Base-by-base conservation (phyloP, 2,113 vertebrate species). In the Fulmarus glacialis region DNA sequence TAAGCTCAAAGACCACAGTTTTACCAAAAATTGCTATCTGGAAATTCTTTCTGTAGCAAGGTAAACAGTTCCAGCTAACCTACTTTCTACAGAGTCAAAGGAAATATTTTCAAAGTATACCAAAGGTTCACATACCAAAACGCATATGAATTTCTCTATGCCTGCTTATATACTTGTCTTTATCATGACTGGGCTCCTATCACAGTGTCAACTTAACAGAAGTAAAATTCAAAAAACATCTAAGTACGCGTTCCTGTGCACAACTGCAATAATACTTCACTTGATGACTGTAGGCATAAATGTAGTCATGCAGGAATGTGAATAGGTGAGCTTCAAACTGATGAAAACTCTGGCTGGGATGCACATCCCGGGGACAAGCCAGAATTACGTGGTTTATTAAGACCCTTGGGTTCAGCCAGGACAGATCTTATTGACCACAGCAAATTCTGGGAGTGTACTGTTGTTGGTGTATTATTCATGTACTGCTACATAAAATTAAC, bases 11-110 rank as follows among this genome's bases (percentile, higher is more conserved):
- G 79, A 92, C 74, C 91, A 71, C 82, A 80, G 75, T 86, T 95
- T 92, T 92, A 93, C 90, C 80, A 71, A 90, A 95, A 92, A 83
- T 20, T 92, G 63, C 55, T 93, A 83, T 87, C 93, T 89, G 72
- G 38, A 95, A 94, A 78, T 88, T 93, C 63, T 90, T 93, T 90
- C 88, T 83, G 58, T 70, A 86, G 47, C 55, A 92, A 93, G 67
- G 88, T 83, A 97, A 95, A 96, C 93, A 94, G 67, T 93, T 92
- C 63, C 92, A 86, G 79, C 88, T 95, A 97, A 83, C 85, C 67
- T 62, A 67, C 85, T 93, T 95, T 95, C 45, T 78, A 66, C 22
- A 63, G 40, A 90, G 87, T 85, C 79, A 95, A 94, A 83, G 42
- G 82, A 95, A 95, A 71, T 74, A 15, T 78, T 94, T 97, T 94